Evolutionary conservation across 2,797 vertebrate species (phyloP).

Genomic region (Cynopterus sphinx): DNA sequence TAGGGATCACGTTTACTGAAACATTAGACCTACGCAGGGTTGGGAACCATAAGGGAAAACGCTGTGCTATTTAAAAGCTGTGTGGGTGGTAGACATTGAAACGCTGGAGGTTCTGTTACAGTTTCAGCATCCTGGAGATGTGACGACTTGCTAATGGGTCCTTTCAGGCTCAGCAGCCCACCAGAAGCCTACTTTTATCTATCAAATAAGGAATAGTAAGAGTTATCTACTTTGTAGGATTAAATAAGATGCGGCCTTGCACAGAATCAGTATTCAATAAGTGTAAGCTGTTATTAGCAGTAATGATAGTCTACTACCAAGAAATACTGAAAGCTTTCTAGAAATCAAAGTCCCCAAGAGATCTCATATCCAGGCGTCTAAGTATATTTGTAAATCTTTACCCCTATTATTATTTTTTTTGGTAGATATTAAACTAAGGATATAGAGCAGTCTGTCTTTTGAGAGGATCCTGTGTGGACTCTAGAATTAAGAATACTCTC

Average conservation of each 20-base stretch:
- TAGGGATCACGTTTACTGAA: conserved; percentile 21
- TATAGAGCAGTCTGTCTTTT: not conserved
- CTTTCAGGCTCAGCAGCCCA: not conserved
- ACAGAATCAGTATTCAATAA: not conserved
- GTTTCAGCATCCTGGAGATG: not conserved
- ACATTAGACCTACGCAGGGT: not conserved
- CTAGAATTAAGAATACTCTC: not conserved
- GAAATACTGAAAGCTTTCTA: not conserved
- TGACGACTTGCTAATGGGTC: conserved; percentile 56
- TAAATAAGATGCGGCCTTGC: not conserved
- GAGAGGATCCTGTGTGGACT: not conserved
- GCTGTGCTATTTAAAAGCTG: not conserved
- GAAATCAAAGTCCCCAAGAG: not conserved
- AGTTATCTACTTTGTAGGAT: not conserved
- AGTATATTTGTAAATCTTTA: not conserved
- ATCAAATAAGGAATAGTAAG: not conserved
- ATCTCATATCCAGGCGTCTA: not conserved
- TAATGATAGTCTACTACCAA: not conserved
- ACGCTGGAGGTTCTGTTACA: not conserved
- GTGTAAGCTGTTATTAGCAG: not conserved
- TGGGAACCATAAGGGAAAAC: not conserved
- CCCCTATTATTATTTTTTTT: not conserved
- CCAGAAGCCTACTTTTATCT: not conserved
- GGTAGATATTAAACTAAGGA: not conserved
- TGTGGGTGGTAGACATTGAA: not conserved